These are phyloP conservation scores for Cossypha dichroa DNA, from an alignment of 2,797 vertebrate genomes.

Conservation along the genomic window DNA sequence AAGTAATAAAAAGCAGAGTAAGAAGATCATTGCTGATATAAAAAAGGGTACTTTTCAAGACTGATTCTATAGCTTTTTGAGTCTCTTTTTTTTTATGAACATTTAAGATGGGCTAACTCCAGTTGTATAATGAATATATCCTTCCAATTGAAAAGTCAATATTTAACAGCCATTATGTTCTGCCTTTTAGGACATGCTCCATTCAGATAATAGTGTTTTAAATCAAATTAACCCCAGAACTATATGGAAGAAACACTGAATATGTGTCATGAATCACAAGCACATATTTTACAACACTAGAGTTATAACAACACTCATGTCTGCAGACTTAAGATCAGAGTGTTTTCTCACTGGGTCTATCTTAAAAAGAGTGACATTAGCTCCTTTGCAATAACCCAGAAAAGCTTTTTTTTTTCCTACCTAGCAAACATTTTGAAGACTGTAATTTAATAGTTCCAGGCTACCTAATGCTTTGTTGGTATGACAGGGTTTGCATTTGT, in stretches of 20 bases:
- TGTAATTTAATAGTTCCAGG: background rate
- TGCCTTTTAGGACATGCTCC: slow-evolving; percentile 20
- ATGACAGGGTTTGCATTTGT: background rate
- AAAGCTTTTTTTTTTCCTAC: background rate
- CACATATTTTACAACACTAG: background rate
- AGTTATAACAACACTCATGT: background rate
- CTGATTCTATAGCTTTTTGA: background rate
- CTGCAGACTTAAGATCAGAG: background rate
- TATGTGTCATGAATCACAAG: background rate
- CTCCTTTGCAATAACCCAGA: background rate
- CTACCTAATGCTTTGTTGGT: background rate
- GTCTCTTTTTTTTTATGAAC: background rate
- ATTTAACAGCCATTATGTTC: slow-evolving; percentile 43
- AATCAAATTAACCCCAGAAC: slow-evolving; percentile 42
- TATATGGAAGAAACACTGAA: background rate
- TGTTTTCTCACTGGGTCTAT: background rate
- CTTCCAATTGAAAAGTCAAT: slow-evolving; percentile 48
- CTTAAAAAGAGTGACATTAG: background rate
- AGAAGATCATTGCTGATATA: background rate
- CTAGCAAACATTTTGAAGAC: background rate
- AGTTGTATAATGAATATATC: slow-evolving; percentile 10
- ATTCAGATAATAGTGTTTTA: slow-evolving; percentile 49
- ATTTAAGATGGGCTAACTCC: slow-evolving; percentile 29
- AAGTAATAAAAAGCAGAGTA: slow-evolving; percentile 7
- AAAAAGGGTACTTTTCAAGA: slow-evolving; percentile 15